These are phyloP conservation scores for Bombus waltoni DNA, from an alignment of 1,140 invertebrate genomes.

Conservation along the genomic window DNA sequence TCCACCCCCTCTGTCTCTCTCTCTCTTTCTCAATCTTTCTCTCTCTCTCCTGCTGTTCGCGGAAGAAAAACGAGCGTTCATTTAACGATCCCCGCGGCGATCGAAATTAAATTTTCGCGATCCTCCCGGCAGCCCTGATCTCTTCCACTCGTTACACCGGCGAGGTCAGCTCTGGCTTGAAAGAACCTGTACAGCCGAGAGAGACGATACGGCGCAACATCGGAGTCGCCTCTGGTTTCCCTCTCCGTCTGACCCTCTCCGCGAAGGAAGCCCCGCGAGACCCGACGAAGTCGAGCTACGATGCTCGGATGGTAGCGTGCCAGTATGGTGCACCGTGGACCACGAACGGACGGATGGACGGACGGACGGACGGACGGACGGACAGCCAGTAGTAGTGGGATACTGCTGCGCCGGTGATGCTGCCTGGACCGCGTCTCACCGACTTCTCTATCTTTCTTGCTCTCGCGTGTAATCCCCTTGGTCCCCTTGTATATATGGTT, in stretches of 20 bases:
- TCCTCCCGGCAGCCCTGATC: slow-evolving; percentile 41
- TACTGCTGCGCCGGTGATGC: slow-evolving; percentile 64
- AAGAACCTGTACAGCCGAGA: slow-evolving; percentile 47
- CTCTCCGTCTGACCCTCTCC: neutral
- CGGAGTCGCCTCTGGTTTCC: neutral
- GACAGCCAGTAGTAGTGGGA: slow-evolving; percentile 74
- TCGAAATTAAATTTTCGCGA: slow-evolving; percentile 59
- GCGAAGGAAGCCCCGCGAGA: slow-evolving; percentile 19
- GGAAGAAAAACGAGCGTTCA: slow-evolving; percentile 24
- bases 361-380: slow-evolving; percentile 13
- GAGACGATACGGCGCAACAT: slow-evolving; percentile 22
- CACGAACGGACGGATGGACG: slow-evolving; percentile 65
- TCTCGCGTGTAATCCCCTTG: neutral
- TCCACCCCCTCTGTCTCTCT: neutral
- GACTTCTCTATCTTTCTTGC: slow-evolving; percentile 23
- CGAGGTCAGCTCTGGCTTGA: slow-evolving; percentile 46
- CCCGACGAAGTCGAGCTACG: slow-evolving; percentile 17
- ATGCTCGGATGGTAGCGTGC: slow-evolving; percentile 60
- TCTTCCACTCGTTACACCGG: slow-evolving; percentile 42
- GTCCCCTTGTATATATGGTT: neutral
- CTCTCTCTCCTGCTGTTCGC: neutral
- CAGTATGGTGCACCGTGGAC: slow-evolving; percentile 64
- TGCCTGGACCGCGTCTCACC: slow-evolving; percentile 55
- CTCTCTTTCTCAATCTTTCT: neutral
- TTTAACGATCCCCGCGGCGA: slow-evolving; percentile 44